phyloP scores from a whole-genome alignment of 2,113 vertebrate species.

The Phalacrocorax carbo region DNA sequence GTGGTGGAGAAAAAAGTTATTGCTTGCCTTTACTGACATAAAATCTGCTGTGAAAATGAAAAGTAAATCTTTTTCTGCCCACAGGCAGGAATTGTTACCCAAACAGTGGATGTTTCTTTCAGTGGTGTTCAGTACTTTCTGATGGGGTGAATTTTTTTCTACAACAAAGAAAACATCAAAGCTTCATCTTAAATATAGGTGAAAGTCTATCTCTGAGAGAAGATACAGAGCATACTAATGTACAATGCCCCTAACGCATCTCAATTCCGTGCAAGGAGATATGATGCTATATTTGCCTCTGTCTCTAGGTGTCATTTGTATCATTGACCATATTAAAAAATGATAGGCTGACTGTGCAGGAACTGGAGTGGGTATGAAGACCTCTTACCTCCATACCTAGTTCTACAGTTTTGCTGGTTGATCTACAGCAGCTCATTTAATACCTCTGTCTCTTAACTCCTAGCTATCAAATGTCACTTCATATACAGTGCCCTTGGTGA shows the following conservation, averaged over 20 bases:
- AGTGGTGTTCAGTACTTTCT: neutral
- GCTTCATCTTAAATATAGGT: neutral
- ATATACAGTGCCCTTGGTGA: neutral
- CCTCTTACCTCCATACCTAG: neutral
- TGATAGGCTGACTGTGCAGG: neutral
- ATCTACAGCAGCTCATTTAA: neutral
- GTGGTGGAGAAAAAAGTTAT: neutral
- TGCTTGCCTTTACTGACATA: neutral
- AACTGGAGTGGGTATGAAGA: neutral
- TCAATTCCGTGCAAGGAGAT: neutral
- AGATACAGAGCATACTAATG: neutral
- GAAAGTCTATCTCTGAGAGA: neutral
- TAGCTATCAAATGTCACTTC: neutral
- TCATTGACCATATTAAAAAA: neutral
- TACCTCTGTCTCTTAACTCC: neutral
- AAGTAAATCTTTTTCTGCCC: neutral
- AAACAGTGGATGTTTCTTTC: neutral
- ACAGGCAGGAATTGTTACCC: neutral
- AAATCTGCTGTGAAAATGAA: slow-evolving; percentile 16
- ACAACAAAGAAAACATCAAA: neutral
- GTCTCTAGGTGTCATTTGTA: neutral
- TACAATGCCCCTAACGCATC: neutral
- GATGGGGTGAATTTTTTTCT: neutral
- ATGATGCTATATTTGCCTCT: neutral
- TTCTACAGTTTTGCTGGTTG: neutral